Percentiles rank a stretch among this genome's conserved stretches.
Conservation (phyloP, 2,113 vertebrate genomes). For the Gallinago paraguaiae region DNA sequence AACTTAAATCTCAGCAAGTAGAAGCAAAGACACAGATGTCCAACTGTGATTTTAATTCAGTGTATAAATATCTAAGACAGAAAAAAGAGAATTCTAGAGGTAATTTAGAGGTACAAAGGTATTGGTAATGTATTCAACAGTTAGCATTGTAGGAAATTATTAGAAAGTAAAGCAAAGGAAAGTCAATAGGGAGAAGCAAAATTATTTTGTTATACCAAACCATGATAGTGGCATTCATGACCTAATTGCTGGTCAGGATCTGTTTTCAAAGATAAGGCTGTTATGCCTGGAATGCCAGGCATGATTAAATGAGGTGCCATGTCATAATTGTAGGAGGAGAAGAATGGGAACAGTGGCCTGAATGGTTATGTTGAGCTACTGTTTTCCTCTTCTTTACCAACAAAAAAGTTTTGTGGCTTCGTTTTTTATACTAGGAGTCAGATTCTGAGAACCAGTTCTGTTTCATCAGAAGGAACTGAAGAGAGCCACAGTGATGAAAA, state of each 20-base stretch:
- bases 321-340: background rate
- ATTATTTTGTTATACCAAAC: background rate
- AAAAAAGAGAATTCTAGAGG: background rate
- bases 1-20: constrained; percentile 33
- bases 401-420: background rate
- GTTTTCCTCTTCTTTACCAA: background rate
- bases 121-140: constrained; percentile 7
- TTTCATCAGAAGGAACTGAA: background rate
- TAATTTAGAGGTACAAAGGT: constrained; percentile 24
- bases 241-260: background rate
- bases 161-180: constrained; percentile 1
- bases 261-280: background rate
- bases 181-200: background rate
- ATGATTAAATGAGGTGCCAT: background rate
- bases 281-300: background rate
- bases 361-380: background rate
- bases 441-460: background rate
- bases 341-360: background rate
- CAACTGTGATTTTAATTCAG: constrained; percentile 64
- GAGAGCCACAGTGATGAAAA: background rate
- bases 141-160: background rate
- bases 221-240: background rate
- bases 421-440: background rate
- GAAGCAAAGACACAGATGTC: constrained; percentile 1
- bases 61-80: constrained; percentile 32